Conservation (phyloP, 2,797 vertebrate species). For the Phrynocephalus guinanensis region DNA sequence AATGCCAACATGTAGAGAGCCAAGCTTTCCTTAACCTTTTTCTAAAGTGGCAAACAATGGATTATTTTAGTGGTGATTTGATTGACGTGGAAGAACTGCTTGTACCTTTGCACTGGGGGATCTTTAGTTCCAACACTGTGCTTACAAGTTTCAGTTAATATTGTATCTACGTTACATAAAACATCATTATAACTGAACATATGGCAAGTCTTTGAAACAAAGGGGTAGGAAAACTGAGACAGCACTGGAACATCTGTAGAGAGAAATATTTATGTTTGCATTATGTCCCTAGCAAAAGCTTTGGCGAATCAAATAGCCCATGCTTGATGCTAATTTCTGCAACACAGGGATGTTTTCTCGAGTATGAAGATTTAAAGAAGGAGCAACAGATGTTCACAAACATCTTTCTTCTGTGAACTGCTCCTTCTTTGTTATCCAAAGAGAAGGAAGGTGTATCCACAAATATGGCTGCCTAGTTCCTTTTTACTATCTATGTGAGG, state of each 20-base stretch:
- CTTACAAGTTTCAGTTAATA: neutral
- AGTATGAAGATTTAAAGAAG: neutral
- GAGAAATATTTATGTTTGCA: slow-evolving; percentile 9
- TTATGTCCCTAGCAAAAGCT: neutral
- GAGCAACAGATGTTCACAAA: slow-evolving; percentile 4
- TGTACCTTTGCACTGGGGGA: neutral
- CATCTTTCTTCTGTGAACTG: slow-evolving; percentile 10
- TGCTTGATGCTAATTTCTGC: slow-evolving; percentile 8
- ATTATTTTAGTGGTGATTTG: neutral
- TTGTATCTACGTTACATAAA: slow-evolving; percentile 4
- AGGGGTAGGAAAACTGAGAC: neutral
- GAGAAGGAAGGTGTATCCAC: neutral
- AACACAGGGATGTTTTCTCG: slow-evolving; percentile 8
- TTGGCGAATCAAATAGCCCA: slow-evolving; percentile 14
- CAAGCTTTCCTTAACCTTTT: too few relatives aligned
- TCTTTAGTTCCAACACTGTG: neutral
- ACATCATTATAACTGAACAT: slow-evolving; percentile 2
- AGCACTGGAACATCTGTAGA: neutral
- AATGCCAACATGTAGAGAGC: neutral
- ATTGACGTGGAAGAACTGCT: neutral
- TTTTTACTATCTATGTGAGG: neutral
- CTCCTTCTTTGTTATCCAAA: neutral
- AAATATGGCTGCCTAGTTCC: neutral
- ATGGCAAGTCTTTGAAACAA: neutral
- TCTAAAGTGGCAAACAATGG: neutral